Percentiles rank a stretch among this genome's conserved stretches.
Evolutionary conservation across 37 sponge, comb jelly and placozoan genomes (phyloP).

Genomic region (Mnemiopsis leidyi): DNA sequence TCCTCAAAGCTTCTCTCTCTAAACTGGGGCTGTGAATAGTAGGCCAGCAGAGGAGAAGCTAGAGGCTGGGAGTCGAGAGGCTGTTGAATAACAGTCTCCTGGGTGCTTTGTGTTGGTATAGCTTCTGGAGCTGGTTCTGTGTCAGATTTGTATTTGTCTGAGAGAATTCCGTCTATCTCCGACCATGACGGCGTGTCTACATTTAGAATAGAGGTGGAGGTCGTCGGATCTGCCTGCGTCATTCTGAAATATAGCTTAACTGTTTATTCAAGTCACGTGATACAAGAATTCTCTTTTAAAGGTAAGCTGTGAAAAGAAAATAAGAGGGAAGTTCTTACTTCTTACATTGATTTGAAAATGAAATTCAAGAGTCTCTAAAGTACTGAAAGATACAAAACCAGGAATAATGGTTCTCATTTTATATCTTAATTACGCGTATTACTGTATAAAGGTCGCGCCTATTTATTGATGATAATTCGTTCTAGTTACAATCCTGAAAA

Average conservation of each 20-base stretch:
- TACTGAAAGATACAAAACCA: too few species aligned
- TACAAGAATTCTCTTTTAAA: too few species aligned
- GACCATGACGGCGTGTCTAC: slow-evolving; percentile 37
- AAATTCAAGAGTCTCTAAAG: too few species aligned
- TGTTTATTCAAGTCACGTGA: too few species aligned
- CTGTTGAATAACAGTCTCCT: slow-evolving; percentile 36
- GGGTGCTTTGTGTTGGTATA: slow-evolving; percentile 45
- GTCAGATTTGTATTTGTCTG: slow-evolving; percentile 58
- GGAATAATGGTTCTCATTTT: too few species aligned
- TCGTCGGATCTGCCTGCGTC: not conserved
- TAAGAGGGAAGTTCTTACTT: too few species aligned
- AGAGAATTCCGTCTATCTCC: slow-evolving; percentile 57
- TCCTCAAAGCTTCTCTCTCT: not conserved
- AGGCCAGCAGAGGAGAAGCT: not conserved
- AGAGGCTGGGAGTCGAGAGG: not conserved
- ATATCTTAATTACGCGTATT: too few species aligned
- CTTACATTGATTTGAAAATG: too few species aligned
- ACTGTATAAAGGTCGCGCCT: too few species aligned
- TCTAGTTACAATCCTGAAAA: too few species aligned
- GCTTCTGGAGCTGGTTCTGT: not conserved
- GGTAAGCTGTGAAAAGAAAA: too few species aligned
- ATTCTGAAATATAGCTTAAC: slow-evolving; percentile 60
- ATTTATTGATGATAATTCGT: too few species aligned
- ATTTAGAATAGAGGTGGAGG: not conserved
- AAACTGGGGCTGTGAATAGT: slow-evolving; percentile 51